Evolutionary conservation across 2,113 vertebrate genomes (phyloP).

Genomic region (Paralichthys olivaceus): DNA sequence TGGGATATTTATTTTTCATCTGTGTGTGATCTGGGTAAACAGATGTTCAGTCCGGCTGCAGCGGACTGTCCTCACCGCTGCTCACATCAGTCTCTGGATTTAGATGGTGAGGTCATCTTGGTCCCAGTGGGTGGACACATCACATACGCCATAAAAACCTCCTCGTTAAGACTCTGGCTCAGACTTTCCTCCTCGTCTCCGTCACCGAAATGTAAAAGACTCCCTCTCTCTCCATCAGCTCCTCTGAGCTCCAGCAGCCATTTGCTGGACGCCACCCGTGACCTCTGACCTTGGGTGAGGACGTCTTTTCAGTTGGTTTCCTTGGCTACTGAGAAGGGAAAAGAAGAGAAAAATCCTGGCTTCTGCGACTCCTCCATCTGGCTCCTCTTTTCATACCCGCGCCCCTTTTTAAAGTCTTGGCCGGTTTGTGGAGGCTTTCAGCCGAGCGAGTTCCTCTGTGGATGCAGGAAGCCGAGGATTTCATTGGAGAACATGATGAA

Average conservation of each 20-base stretch:
- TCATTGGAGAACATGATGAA: neutral
- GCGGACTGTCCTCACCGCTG: neutral
- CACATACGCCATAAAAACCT: conserved; percentile 29
- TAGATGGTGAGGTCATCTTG: conserved; percentile 40
- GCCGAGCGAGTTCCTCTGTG: conserved; percentile 12
- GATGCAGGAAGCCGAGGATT: neutral
- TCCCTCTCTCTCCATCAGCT: conserved; percentile 6
- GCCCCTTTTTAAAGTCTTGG: conserved; percentile 16
- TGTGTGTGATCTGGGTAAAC: neutral
- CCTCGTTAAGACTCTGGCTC: neutral
- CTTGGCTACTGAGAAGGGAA: conserved; percentile 54
- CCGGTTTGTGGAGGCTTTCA: conserved; percentile 40
- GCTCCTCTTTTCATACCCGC: conserved; percentile 36
- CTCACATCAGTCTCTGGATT: neutral
- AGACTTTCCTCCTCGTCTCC: neutral
- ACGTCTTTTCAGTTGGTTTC: conserved; percentile 59
- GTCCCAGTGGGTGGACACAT: conserved; percentile 30
- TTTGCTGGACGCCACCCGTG: conserved; percentile 64
- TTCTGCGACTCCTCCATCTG: conserved; percentile 38
- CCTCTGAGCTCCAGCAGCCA: conserved; percentile 19
- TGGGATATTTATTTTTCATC: no score
- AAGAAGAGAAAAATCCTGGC: neutral
- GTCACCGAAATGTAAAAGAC: neutral
- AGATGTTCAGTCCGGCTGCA: neutral
- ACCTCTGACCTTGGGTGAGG: conserved; percentile 62